Base-by-base conservation (phyloP, 2,797 vertebrate genomes). In the Sebastolobus alascanus region DNA sequence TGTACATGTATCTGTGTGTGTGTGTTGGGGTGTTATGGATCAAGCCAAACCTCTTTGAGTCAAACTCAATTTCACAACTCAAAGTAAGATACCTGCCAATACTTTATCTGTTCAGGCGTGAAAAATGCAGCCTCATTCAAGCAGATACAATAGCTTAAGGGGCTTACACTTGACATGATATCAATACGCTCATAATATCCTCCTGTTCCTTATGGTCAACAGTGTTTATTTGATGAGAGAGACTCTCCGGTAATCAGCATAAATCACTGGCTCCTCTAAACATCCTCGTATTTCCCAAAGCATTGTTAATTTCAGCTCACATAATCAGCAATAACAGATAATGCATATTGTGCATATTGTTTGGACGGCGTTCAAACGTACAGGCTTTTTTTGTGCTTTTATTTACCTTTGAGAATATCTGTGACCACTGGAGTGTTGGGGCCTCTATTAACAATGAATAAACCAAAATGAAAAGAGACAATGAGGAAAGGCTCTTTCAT, bases 401-500 rank as follows among this genome's bases (percentile, higher is more conserved):
- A 73, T 84, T 90, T 80, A 68, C 74, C 50, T 77, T 77, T 80
- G 37, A 80, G 67, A 79, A 79, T 77, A 79, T 85, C 68, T 77
- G 65, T 59, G 78, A 78, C 75, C 68, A 77, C 35, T 65, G 56
- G 35, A 69, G 40, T 82, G 69, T 70, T 25, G 38, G 38, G 20
- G 40, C 58, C 76, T 78, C 75, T 75, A 76, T 86, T 85, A 88
- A 79, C 61, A 71, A 81, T 84, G 65, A 89, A 90, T 91, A 92
- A 88, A 90, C 85, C 89, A 76, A 88, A 91, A 89, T 83, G 65
- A 89, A 91, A 86, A 83, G 72, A 86, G 90, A 86, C 89, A 86
- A 85, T 87, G 75, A 87, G 80, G 78, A 68, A 83, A 89, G 77
- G 72, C 80, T 89, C 83, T 91, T 94, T 95, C 87, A 91, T 93